Percentiles rank a stretch among this genome's conserved stretches.
Conservation (phyloP, 2,888 invertebrate genomes). For the Neoaliturus tenellus region DNA sequence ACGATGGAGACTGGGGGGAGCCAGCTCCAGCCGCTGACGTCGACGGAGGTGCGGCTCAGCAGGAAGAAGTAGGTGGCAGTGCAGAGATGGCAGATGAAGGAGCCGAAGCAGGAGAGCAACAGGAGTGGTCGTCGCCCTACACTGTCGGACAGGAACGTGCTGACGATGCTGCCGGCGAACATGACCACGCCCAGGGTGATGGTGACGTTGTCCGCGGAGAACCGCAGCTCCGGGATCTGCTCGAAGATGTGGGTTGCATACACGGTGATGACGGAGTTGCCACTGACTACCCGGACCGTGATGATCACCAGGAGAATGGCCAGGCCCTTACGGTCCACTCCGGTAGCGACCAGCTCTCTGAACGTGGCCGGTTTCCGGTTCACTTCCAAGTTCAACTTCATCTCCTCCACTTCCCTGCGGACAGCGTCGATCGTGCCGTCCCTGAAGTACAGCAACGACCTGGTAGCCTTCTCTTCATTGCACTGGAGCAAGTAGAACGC, state of each 20-base stretch:
- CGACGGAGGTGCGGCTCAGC: conserved; percentile 2
- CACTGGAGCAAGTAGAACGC: conserved; percentile 1
- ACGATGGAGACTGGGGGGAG: conserved; percentile 24
- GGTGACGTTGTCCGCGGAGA: conserved; percentile 25
- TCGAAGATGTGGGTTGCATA: conserved; percentile 29
- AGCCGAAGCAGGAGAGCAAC: conserved; percentile 18
- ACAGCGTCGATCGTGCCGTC: neutral
- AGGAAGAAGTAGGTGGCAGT: conserved; percentile 1
- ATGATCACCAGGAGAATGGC: neutral
- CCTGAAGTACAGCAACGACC: neutral
- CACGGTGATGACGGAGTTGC: neutral
- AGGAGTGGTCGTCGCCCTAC: conserved; percentile 18
- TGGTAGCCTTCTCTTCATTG: conserved; percentile 34
- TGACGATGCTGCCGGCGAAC: conserved; percentile 31
- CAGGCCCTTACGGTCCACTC: conserved; percentile 1
- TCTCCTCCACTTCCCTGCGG: conserved; percentile 27
- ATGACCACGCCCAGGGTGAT: conserved; percentile 15
- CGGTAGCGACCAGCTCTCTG: neutral
- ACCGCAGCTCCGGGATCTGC: neutral
- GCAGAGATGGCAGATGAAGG: conserved; percentile 3
- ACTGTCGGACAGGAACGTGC: conserved; percentile 8
- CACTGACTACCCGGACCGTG: neutral
- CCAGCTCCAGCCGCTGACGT: conserved; percentile 15
- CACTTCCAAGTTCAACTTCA: conserved; percentile 36
- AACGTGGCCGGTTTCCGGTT: neutral